A percentile compares a stretch with the other conserved stretches of the same genome.
Conservation (phyloP, 1,140 invertebrate genomes). For the Stegodyphus dumicola region DNA sequence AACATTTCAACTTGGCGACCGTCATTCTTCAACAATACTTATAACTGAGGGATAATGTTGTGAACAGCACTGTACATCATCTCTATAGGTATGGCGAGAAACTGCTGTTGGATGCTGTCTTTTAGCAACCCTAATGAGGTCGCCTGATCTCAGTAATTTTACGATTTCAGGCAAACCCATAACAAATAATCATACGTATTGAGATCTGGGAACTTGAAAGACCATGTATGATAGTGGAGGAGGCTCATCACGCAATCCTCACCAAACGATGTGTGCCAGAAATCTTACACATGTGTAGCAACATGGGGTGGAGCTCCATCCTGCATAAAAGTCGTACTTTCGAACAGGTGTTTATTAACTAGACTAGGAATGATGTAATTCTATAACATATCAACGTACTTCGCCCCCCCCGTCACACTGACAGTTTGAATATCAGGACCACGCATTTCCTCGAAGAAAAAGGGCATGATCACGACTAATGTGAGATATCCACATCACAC, state of each 20-base stretch:
- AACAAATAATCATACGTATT: conserved; percentile 2
- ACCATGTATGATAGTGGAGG: background rate
- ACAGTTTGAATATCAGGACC: too few relatives aligned
- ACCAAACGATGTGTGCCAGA: conserved; percentile 4
- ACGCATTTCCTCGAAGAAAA: too few relatives aligned
- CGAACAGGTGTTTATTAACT: too few relatives aligned
- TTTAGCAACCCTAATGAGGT: background rate
- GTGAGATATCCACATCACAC: too few relatives aligned
- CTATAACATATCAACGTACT: too few relatives aligned
- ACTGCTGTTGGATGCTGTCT: background rate
- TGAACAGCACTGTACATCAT: background rate
- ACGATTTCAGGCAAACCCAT: background rate
- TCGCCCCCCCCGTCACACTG: too few relatives aligned
- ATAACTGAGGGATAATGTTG: background rate
- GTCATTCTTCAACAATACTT: background rate
- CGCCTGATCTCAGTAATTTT: background rate
- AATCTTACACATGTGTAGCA: background rate
- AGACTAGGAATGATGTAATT: too few relatives aligned
- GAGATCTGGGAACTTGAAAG: conserved; percentile 1
- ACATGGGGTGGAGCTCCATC: conserved; percentile 52
- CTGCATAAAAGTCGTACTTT: background rate
- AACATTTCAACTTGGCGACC: background rate
- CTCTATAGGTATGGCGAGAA: background rate
- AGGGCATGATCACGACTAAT: too few relatives aligned
- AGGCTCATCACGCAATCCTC: background rate